A percentile compares a stretch with the other conserved stretches of the same genome.
Evolutionary conservation across 2,888 invertebrate genomes (phyloP).

Genomic region (Theretra japonica): DNA sequence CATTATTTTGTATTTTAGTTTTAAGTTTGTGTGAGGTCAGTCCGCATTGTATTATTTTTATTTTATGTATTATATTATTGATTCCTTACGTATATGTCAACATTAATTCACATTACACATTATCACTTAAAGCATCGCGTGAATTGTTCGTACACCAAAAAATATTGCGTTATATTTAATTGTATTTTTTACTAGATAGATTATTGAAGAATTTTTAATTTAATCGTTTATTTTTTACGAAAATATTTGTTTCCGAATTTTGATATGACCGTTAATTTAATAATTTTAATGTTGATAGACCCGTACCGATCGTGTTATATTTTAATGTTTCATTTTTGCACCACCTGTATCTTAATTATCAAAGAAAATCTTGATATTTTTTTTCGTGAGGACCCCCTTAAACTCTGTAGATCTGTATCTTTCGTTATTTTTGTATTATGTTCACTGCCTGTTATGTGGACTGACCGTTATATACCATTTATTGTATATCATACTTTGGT

Average conservation of each 20-base stretch:
- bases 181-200: no score
- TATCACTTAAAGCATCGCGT: neutral
- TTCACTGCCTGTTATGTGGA: conserved; percentile 5
- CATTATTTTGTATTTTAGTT: conserved; percentile 31
- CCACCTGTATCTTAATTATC: neutral
- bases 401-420: neutral
- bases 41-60: neutral
- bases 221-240: no score
- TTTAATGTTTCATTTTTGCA: neutral
- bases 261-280: no score
- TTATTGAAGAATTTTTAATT: no score
- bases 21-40: conserved; percentile 15
- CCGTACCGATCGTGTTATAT: neutral
- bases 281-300: no score
- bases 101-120: no score
- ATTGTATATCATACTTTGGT: neutral
- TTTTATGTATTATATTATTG: neutral
- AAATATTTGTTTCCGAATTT: no score
- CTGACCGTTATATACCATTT: conserved; percentile 10
- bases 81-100: neutral
- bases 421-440: neutral
- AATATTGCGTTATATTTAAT: no score
- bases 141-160: no score
- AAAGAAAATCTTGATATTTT: no score
- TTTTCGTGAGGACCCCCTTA: no score